Conservation (phyloP, 2,797 vertebrate species). For the Enteromius trimaculatus region DNA sequence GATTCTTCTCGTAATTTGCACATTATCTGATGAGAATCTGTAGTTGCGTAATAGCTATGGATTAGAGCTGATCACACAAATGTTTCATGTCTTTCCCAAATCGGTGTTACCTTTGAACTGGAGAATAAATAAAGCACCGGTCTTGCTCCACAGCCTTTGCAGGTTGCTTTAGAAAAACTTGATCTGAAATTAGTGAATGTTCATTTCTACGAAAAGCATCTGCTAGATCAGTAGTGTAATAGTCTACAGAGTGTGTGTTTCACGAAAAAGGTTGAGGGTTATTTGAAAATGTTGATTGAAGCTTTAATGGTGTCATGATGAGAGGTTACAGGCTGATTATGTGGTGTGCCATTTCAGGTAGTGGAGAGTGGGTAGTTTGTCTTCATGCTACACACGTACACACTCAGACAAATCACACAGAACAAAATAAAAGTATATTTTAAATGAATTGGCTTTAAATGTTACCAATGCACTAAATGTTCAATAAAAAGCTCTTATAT, state of each 20-base stretch:
- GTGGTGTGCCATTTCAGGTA: constrained; percentile 2
- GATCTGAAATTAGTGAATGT: background rate
- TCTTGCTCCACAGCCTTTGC: background rate
- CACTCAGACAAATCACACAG: background rate
- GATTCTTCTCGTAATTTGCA: constrained; percentile 11
- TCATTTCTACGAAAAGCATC: constrained; percentile 3
- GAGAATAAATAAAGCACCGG: background rate
- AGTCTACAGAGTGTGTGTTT: constrained; percentile 19
- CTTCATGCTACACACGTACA: constrained; percentile 17
- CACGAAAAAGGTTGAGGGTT: constrained; percentile 16
- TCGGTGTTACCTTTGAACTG: background rate
- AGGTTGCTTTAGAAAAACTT: background rate
- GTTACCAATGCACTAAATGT: background rate
- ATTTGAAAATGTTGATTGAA: constrained; percentile 31
- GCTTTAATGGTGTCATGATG: constrained; percentile 48
- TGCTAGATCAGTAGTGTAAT: background rate
- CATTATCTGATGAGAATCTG: background rate
- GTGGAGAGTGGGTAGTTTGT: constrained; percentile 16
- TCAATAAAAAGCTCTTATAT: background rate
- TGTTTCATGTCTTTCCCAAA: constrained; percentile 20
- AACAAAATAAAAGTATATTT: background rate
- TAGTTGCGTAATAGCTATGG: background rate
- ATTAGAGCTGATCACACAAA: background rate
- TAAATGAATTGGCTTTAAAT: background rate
- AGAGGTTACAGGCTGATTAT: constrained; percentile 43